phyloP scores from a whole-genome alignment of 1,140 invertebrate genomes.

The Trypoxylus dichotomus region DNA sequence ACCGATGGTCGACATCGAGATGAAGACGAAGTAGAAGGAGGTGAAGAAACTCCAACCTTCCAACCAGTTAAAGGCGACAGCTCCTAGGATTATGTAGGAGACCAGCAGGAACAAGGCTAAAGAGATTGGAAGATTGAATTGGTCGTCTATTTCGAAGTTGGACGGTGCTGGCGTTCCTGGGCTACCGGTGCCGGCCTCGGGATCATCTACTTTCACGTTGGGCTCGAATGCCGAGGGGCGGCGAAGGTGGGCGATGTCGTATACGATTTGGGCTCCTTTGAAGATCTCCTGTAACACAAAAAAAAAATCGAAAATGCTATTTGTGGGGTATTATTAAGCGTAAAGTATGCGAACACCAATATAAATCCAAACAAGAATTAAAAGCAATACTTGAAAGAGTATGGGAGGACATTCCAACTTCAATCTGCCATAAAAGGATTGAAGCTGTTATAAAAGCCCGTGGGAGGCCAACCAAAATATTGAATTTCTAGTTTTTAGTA shows the following conservation, averaged over 20 bases:
- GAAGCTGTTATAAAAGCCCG: too few species aligned
- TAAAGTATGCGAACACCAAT: too few species aligned
- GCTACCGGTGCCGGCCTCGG: constrained; percentile 52
- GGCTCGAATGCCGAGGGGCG: constrained; percentile 63
- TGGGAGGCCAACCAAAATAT: too few species aligned
- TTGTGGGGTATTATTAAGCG: too few species aligned
- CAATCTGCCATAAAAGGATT: too few species aligned
- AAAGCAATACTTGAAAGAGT: too few species aligned
- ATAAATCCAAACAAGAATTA: too few species aligned
- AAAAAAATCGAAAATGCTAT: too few species aligned
- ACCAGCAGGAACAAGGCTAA: constrained; percentile 81
- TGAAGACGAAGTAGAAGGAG: constrained; percentile 93
- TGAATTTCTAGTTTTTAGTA: too few species aligned
- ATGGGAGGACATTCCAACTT: too few species aligned
- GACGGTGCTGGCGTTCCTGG: constrained; percentile 74
- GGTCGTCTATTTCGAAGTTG: constrained; percentile 76
- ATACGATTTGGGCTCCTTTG: constrained; percentile 78
- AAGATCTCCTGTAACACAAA: constrained; percentile 68
- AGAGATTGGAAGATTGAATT: constrained; percentile 89
- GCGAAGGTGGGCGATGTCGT: constrained; percentile 72
- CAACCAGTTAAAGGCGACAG: constrained; percentile 74
- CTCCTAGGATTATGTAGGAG: constrained; percentile 83
- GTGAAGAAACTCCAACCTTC: constrained; percentile 84
- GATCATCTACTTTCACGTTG: constrained; percentile 40
- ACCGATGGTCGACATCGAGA: constrained; percentile 91